phyloP scores from a whole-genome alignment of 2,888 invertebrate species.

The Therioaphis trifolii region DNA sequence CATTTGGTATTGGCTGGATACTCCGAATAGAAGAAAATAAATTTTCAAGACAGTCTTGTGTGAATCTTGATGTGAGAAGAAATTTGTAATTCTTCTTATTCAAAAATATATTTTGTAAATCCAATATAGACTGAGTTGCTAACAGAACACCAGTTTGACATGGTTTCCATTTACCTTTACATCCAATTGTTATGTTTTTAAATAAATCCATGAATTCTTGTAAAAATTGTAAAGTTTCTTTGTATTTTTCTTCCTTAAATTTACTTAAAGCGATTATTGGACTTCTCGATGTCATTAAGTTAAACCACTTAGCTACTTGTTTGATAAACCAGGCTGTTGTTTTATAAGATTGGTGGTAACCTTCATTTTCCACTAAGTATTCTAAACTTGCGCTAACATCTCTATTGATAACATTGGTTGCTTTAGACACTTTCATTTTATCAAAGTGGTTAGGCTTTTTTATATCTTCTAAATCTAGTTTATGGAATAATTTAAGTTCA shows the following conservation, averaged over 20 bases:
- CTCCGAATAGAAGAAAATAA: background rate
- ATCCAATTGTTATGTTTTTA: background rate
- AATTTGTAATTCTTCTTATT: background rate
- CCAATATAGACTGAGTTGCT: too few relatives aligned
- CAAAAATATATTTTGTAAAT: background rate
- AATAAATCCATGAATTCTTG: background rate
- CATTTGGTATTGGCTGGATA: background rate
- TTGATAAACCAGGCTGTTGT: conserved; percentile 28
- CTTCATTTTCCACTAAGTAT: background rate
- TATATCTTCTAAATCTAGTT: background rate
- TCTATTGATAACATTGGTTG: background rate
- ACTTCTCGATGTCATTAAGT: background rate
- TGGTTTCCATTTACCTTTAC: background rate
- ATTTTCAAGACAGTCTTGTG: background rate
- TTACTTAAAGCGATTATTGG: background rate
- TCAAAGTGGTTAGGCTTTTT: conserved; percentile 20
- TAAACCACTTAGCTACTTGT: conserved; percentile 1
- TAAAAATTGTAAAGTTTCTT: conserved; percentile 1
- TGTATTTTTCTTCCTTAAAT: background rate
- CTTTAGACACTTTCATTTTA: conserved; percentile 3
- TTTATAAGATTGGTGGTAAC: background rate
- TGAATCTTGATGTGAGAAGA: too few relatives aligned
- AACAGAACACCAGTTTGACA: background rate
- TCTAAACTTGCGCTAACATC: background rate
- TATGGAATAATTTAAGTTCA: background rate